Conservation (phyloP, 1,140 invertebrate genomes). For the Tetramorium simillimum region DNA sequence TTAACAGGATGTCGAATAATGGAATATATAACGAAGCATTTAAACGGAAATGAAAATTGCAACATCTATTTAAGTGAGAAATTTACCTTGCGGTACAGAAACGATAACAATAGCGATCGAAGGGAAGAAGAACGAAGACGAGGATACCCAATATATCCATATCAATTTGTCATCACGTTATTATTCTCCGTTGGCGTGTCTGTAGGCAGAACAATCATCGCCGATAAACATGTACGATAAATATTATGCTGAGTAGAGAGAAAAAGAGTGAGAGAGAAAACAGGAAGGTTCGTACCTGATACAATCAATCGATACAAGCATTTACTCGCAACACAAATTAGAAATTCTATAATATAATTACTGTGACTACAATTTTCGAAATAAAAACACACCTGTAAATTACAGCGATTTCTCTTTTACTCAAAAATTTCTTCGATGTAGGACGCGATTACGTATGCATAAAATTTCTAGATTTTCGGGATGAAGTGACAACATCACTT, state of each 20-base stretch:
- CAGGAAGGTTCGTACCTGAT: neutral
- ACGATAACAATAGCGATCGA: neutral
- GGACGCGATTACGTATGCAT: constrained; percentile 8
- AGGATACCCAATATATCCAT: neutral
- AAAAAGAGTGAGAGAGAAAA: neutral
- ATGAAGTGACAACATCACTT: neutral
- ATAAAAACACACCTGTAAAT: neutral
- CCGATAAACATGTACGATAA: constrained; percentile 28
- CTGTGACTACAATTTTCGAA: neutral
- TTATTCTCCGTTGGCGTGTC: neutral
- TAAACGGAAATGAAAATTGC: neutral
- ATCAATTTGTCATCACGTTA: constrained; percentile 34
- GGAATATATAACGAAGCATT: neutral
- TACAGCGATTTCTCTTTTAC: neutral
- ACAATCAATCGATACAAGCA: constrained; percentile 11
- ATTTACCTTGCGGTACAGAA: neutral
- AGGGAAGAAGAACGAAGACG: neutral
- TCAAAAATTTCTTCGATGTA: neutral
- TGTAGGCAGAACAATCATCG: constrained; percentile 21
- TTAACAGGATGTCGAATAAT: constrained; percentile 26
- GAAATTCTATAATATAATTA: constrained; percentile 8
- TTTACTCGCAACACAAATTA: neutral
- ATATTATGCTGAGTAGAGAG: constrained; percentile 9
- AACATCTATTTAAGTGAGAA: neutral
- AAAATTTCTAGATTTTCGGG: neutral